Conservation (phyloP, 2,113 vertebrate genomes). For the Equus przewalskii region DNA sequence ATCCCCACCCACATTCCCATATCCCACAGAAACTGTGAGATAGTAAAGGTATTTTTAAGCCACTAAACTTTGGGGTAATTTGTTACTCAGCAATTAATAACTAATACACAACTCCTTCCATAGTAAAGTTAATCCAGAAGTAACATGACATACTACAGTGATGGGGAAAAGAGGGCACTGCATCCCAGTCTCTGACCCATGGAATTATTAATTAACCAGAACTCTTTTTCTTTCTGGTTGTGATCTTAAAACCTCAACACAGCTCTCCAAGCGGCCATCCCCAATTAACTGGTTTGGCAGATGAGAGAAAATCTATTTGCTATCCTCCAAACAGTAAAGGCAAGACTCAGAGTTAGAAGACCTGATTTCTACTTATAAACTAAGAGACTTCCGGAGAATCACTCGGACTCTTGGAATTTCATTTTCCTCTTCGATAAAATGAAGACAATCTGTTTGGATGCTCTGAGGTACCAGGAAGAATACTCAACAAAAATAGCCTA, state of each 20-base stretch:
- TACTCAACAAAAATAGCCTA: not conserved
- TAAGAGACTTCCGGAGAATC: not conserved
- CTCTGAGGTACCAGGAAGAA: not conserved
- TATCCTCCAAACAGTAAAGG: not conserved
- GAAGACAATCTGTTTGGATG: not conserved
- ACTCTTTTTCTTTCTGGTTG: not conserved
- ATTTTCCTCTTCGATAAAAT: slow-evolving; percentile 1
- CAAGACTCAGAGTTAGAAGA: not conserved
- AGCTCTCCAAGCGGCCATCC: not conserved
- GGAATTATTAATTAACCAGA: not conserved
- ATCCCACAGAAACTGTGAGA: not conserved
- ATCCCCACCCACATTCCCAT: not conserved
- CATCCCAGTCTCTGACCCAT: not conserved
- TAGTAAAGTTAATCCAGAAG: not conserved
- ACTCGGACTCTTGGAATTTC: not conserved
- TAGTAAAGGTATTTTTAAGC: not conserved
- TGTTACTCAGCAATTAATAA: not conserved
- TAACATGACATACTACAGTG: not conserved
- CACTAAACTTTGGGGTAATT: not conserved
- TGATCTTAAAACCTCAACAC: not conserved
- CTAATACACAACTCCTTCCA: not conserved
- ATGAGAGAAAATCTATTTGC: not conserved
- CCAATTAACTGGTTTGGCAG: not conserved
- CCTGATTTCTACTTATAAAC: not conserved
- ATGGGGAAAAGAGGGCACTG: not conserved